Evolutionary conservation across 2,888 invertebrate species (phyloP), one percentile per base, ranked within the genome.

Genomic region (Slavum lentiscoides): DNA sequence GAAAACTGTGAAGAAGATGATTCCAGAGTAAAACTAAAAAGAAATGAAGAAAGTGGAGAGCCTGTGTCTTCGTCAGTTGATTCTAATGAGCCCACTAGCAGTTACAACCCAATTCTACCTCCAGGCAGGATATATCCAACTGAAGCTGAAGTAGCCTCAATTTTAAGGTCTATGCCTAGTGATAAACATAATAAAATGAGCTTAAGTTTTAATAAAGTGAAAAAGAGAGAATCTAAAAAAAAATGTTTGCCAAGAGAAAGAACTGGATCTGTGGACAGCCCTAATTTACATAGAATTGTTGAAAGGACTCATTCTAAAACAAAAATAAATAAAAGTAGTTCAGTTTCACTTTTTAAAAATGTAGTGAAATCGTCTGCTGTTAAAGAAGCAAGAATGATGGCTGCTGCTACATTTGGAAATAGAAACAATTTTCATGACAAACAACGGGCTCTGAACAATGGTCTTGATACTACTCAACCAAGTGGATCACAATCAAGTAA

Each of bases 211-310:
- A 81, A 76, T 74, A 87, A 88, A 85, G 87, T 87, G 75, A 88
- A 88, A 84, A 87, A 88, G 85, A 89, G 89, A 85, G 90, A 90
- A 84, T 90, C 90, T 86, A 88, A 89, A 85, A 90, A 89, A 85
- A 85, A 88, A 68, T 66, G 80, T 30, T 84, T 84, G 59, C 82
- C 83, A 83, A 86, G 88, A 19, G 88, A 88, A 84, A 88, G 88
- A 83, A 87, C 86, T 84, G 80, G 83, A 86, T 87, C 84, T 86
- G 89, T 87, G 87, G 90, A 86, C 86, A 76, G 75, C 49, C 69
- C 82, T 23, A 81, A 73, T 37, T 83, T 83, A 64, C 81, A 81
- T 55, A 77, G 82, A 21, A 82, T 83, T 43, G 70, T 83, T 21
- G 82, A 82, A 82, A 74, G 82, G 53, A 39, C 76, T 6, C 80